phyloP scores from a whole-genome alignment of 37 sponge, comb jelly and placozoan species.

The Spongilla lacustris region DNA sequence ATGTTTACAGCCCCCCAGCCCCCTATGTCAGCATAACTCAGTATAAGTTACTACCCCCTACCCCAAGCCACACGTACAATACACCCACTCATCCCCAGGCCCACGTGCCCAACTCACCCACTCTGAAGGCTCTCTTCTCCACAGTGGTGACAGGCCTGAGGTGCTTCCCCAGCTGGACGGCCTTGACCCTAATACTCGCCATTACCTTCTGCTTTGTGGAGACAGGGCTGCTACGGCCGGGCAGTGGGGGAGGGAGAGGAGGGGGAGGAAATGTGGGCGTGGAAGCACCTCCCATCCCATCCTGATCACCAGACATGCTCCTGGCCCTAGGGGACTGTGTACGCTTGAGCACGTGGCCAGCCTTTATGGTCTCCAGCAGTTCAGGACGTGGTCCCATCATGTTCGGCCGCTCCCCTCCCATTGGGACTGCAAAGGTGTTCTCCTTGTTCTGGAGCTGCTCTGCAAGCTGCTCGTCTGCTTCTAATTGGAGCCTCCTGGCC shows the following conservation, averaged over 20 bases:
- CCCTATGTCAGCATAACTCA: no score
- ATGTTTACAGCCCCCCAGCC: no score
- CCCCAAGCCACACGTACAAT: no score
- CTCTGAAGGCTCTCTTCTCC: constrained; percentile 73
- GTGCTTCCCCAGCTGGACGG: constrained; percentile 2
- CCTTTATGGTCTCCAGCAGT: constrained; percentile 5
- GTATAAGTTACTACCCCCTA: no score
- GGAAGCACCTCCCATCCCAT: background rate
- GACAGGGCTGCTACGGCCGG: background rate
- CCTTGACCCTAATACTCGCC: background rate
- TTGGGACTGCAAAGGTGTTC: constrained; percentile 21
- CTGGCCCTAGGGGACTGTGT: background rate
- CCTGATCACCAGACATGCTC: background rate
- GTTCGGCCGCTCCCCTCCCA: no score
- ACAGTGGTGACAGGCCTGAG: constrained; percentile 64
- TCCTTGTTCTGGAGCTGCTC: constrained; percentile 65
- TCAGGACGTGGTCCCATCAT: background rate
- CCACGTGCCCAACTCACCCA: constrained; percentile 44
- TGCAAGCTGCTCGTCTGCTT: constrained; percentile 46
- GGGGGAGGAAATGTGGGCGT: background rate
- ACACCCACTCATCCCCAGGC: no score
- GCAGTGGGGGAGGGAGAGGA: constrained; percentile 64
- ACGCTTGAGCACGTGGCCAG: background rate
- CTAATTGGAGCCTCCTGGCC: constrained; percentile 13
- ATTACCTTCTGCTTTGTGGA: background rate